These are phyloP conservation scores for Pampus argenteus DNA, from an alignment of 2,797 vertebrate species.

Conservation along the genomic window DNA sequence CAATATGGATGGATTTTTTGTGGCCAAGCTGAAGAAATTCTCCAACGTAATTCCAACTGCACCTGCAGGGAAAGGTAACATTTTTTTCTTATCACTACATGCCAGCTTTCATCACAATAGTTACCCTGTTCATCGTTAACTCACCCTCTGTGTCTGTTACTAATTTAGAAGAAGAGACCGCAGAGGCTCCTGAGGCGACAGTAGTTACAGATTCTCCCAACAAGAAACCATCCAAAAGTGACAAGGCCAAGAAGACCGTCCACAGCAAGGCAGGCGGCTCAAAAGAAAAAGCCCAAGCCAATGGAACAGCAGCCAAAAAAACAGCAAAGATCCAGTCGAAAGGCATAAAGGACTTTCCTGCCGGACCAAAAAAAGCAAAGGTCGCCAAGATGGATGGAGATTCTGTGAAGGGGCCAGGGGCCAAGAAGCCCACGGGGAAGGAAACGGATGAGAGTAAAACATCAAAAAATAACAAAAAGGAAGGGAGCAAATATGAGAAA, in stretches of 20 bases:
- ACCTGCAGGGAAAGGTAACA: slow-evolving; percentile 75
- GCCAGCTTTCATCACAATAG: not conserved
- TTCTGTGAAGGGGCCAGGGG: slow-evolving; percentile 52
- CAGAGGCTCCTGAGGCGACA: slow-evolving; percentile 60
- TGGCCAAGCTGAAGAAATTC: slow-evolving; percentile 98
- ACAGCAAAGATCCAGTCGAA: slow-evolving; percentile 39
- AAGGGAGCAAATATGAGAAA: slow-evolving; percentile 76
- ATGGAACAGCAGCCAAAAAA: slow-evolving; percentile 65
- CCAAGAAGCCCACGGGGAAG: slow-evolving; percentile 48
- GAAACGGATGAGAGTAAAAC: slow-evolving; percentile 36
- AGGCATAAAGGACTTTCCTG: slow-evolving; percentile 60
- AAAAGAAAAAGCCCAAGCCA: slow-evolving; percentile 64
- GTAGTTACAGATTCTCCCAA: slow-evolving; percentile 46
- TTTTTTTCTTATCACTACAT: not conserved
- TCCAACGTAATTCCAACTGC: slow-evolving; percentile 89
- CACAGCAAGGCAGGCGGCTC: slow-evolving; percentile 28
- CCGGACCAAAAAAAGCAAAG: slow-evolving; percentile 82
- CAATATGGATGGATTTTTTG: slow-evolving; percentile 99
- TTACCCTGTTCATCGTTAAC: not conserved
- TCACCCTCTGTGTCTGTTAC: slow-evolving; percentile 25
- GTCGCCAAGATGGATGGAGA: slow-evolving; percentile 73
- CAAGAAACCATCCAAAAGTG: slow-evolving; percentile 59
- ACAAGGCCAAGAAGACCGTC: slow-evolving; percentile 56
- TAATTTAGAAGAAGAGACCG: slow-evolving; percentile 62
- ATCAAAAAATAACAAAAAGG: slow-evolving; percentile 62